Evolutionary conservation across 64 coral and sea anemone species (phyloP), one percentile per base, ranked within the genome.

Genomic region (Stichodactyla helianthus): DNA sequence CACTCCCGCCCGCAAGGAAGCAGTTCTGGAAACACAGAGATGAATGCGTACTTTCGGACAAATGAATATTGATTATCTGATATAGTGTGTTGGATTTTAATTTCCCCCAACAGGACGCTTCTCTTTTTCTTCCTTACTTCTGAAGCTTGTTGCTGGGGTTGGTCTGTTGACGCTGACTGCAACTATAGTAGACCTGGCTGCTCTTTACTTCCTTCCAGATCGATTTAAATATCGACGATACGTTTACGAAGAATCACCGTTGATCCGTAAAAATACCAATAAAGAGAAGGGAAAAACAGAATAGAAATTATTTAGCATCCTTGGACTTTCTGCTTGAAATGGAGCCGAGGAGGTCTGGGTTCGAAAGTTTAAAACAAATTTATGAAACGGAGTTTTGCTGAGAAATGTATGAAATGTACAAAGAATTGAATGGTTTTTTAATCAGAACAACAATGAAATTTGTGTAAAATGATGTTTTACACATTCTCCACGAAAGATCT

Each of bases 141-240:
- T 92, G 6, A 94, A 90, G 55, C 85, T 98, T 31, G 92, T 88
- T 19, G 92, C 95, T 88, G 95, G 87, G 77, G 93, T 94, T 77
- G 87, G 95, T 7, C 82, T 98, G 44, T 88, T 98, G 51, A 98
- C 95, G 51, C 52, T 98, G 68, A 92, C 95, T 51, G 95, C 95
- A 28, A 94, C 95, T 28, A 94, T 98, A 79, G 95, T 98, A 9
- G 95, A 98, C n/a, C 76, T 83, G 0, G 74, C 90, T 35, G 79
- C 87, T 2, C 53, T 98, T 5, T 98, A 98, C 64, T 53, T 98
- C 26, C 52, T 98, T 54, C 95, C 95, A 14, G 90, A 98, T 77
- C 82, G 89, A 76, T 90, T 94, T 28, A 55, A 58, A 50, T 98
- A 98, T 83, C 87, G 95, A 52, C 78, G 53, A 27, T 98, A 71